Percentiles rank a stretch among this genome's conserved stretches.
These are phyloP conservation scores for Lamproptera curius DNA, from an alignment of 2,888 invertebrate species.

Conservation along the genomic window DNA sequence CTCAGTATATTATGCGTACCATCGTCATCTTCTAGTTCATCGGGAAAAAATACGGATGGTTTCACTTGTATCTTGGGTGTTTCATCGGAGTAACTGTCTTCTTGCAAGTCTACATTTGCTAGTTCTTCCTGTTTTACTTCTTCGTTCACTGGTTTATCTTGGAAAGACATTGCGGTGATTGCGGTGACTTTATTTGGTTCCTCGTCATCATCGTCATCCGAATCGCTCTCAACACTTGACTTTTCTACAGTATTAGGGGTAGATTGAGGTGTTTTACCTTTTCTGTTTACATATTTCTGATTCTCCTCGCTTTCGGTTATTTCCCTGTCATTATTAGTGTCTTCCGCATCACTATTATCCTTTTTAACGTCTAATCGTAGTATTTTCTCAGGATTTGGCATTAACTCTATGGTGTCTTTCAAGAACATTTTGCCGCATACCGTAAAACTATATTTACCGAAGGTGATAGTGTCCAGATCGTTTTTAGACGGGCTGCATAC, in stretches of 20 bases:
- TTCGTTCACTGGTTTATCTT: not conserved
- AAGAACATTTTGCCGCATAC: conserved; percentile 45
- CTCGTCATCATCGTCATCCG: not conserved
- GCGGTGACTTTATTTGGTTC: not conserved
- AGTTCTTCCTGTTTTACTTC: not conserved
- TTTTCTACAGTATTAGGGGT: too few relatives aligned
- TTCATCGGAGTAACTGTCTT: conserved; percentile 1
- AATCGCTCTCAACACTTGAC: too few relatives aligned
- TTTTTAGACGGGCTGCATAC: conserved; percentile 45
- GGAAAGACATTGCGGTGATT: conserved; percentile 9
- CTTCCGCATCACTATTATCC: not conserved
- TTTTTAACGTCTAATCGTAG: conserved; percentile 24
- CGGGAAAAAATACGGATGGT: not conserved
- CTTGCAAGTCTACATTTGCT: not conserved
- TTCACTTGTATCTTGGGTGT: not conserved
- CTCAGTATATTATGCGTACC: not conserved
- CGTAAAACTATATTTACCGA: conserved; percentile 44
- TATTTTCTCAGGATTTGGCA: conserved; percentile 27
- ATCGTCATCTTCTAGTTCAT: not conserved
- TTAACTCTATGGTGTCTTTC: conserved; percentile 38
- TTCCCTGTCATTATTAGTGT: too few relatives aligned
- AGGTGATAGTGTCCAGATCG: conserved; percentile 28
- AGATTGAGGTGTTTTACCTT: too few relatives aligned
- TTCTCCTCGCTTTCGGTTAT: too few relatives aligned
- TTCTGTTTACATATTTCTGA: too few relatives aligned